These are phyloP conservation scores for Macrophya annulata DNA, from an alignment of 2,888 invertebrate genomes.

Conservation along the genomic window DNA sequence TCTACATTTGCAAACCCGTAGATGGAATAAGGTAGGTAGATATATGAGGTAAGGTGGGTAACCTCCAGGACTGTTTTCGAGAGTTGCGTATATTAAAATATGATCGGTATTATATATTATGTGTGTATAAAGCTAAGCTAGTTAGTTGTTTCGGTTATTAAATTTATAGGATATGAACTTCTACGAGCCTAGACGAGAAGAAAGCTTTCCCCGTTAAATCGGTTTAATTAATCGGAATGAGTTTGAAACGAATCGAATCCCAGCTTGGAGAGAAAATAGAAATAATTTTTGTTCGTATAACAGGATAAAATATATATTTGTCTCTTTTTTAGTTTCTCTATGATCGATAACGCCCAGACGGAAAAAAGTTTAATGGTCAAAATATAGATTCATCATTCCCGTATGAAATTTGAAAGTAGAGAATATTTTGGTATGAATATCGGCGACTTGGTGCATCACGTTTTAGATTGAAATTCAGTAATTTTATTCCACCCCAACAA, in stretches of 20 bases:
- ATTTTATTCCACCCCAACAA: conserved; percentile 56
- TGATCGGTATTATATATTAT: not conserved
- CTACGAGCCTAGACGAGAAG: not conserved
- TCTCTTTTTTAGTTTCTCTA: too few relatives aligned
- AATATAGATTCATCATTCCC: not conserved
- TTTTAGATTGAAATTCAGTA: conserved; percentile 56
- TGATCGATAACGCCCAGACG: not conserved
- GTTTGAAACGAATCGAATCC: not conserved
- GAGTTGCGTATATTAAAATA: conserved; percentile 21
- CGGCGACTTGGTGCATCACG: conserved; percentile 38
- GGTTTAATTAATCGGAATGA: conserved; percentile 7
- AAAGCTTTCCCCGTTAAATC: not conserved
- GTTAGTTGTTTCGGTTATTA: not conserved
- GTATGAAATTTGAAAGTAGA: not conserved
- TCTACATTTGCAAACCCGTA: conserved; percentile 19
- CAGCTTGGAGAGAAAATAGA: not conserved
- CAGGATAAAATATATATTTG: too few relatives aligned
- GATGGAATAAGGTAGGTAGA: not conserved
- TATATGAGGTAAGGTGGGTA: too few relatives aligned
- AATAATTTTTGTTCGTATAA: too few relatives aligned
- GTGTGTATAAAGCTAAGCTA: not conserved
- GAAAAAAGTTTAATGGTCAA: not conserved
- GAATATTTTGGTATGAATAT: conserved; percentile 34
- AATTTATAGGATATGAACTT: not conserved
- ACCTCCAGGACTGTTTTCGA: not conserved